Evolutionary conservation across 1,140 invertebrate species (phyloP), one percentile per base, ranked within the genome.

Genomic region (Leptonema lineaticorne): DNA sequence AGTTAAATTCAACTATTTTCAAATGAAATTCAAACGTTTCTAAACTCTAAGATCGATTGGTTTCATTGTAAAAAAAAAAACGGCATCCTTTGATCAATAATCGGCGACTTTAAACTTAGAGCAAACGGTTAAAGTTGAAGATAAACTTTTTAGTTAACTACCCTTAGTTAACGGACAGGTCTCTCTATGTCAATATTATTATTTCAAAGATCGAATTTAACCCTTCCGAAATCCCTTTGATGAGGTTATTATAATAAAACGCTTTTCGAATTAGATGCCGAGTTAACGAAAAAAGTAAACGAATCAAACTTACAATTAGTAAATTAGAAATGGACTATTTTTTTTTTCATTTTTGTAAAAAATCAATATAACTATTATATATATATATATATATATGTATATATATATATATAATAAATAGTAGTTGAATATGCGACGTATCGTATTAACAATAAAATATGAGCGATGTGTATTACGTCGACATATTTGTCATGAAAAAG

Each of bases 371-470:
- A n/a, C n/a, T n/a, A 41, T 41, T 41, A 16, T 41, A 41, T 41
- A 33, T 33, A 11, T 33, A 33, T 11, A 33, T 33, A 33, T 33
- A 11, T 33, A 33, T 11, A 33, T 33, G 30, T 11, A 11, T 33
- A 11, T 33, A 33, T 11, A 33, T 33, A 11, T 11, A 11, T 33
- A 41, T 41, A 41, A 41, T 41, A 16, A 16, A 41, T n/a, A n/a
- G n/a, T n/a, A n/a, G n/a, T n/a, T n/a, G n/a, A n/a, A n/a, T 6
- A 33, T 33, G 30, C 30, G 30, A 5, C 30, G 30, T 33, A 11
- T 33, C 11, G 46, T 48, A 48, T 48, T 53, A 53, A 53, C 27
- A 53, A 53, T 53, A 53, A 53, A 53, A 53, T 53, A 53, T 53
- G 50, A 53, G 11, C 50, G 4, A 24, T 53, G 11, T 45, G 16